Percentiles rank a stretch among this genome's conserved stretches.
phyloP scores from a whole-genome alignment of 2,113 vertebrate species.

The Potamarius usumacintae region DNA sequence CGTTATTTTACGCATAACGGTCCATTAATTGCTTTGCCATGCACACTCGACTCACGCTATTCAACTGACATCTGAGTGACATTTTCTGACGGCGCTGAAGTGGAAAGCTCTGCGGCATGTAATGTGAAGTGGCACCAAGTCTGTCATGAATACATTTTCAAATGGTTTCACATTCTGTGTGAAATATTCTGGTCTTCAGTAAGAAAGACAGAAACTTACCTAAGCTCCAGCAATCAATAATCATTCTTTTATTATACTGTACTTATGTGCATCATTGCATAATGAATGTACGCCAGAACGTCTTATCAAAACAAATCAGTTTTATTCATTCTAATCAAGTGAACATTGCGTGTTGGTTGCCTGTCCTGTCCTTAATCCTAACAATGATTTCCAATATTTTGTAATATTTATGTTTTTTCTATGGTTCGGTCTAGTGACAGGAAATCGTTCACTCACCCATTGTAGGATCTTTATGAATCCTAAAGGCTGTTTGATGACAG shows the following conservation, averaged over 20 bases:
- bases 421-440: not conserved
- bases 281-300: not conserved
- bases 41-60: not conserved
- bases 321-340: not conserved
- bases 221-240: not conserved
- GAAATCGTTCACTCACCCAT: conserved; percentile 78
- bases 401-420: not conserved
- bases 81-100: not conserved
- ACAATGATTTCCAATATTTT: not conserved
- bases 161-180: not conserved
- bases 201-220: not conserved
- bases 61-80: not conserved
- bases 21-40: not conserved
- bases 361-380: not conserved
- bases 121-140: not conserved
- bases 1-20: not conserved
- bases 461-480: conserved; percentile 88
- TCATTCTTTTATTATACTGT: not conserved
- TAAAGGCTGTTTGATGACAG: conserved; percentile 84
- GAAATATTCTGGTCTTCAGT: not conserved
- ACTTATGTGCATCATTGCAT: not conserved
- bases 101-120: not conserved
- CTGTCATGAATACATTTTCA: not conserved
- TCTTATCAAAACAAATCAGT: not conserved
- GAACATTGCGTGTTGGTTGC: not conserved